Conservation (phyloP, 2,797 vertebrate species). For the Lemur catta region DNA sequence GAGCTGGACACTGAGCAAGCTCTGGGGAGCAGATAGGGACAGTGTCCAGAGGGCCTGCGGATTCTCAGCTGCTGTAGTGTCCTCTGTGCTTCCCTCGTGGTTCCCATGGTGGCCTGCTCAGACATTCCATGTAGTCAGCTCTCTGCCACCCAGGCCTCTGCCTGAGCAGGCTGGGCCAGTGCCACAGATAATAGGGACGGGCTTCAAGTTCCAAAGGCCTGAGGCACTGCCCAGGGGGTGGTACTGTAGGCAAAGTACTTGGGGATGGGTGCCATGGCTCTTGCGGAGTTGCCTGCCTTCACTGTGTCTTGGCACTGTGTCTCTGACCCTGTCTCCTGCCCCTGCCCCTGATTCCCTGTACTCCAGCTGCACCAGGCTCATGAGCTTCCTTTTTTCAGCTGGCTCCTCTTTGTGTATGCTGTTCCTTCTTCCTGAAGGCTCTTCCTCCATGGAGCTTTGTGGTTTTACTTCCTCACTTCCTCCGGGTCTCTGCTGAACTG, state of each 20-base stretch:
- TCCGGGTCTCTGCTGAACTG: not conserved
- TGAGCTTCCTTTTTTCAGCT: not conserved
- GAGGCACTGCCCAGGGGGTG: not conserved
- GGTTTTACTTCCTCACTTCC: not conserved
- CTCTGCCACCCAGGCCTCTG: not conserved
- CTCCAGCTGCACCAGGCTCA: rapidly evolving
- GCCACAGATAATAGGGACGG: too few species aligned
- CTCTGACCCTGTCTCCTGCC: not conserved
- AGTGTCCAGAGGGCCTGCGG: too few species aligned
- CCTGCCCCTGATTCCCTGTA: rapidly evolving
- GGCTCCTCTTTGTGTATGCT: rapidly evolving
- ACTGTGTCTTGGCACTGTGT: rapidly evolving
- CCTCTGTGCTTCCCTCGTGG: too few species aligned
- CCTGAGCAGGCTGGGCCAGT: not conserved
- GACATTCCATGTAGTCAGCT: rapidly evolving
- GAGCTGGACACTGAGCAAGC: rapidly evolving
- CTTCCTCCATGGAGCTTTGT: too few species aligned
- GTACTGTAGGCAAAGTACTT: not conserved
- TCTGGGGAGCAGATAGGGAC: rapidly evolving
- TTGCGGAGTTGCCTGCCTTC: too few species aligned
- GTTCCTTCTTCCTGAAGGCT: not conserved
- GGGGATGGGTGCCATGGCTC: rapidly evolving
- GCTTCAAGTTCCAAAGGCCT: not conserved
- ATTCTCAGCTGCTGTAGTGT: too few species aligned
- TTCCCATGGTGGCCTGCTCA: rapidly evolving